Evolutionary conservation across 2,797 vertebrate species (phyloP).

Genomic region (Artibeus jamaicensis): DNA sequence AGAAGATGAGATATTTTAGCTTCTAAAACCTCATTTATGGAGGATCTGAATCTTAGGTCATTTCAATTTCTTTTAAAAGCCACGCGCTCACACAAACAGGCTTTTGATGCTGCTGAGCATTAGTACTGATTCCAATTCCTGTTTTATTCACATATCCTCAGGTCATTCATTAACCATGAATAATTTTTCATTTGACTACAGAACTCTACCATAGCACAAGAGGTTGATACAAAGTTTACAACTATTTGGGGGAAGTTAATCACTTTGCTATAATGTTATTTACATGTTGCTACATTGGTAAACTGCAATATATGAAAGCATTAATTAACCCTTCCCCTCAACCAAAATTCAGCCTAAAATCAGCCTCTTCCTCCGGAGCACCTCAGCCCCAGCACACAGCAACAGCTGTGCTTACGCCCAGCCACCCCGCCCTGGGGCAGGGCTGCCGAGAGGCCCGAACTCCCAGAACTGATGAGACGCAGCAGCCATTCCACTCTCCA

Average conservation of each 20-base stretch:
- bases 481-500: background rate
- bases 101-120: background rate
- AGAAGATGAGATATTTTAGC: background rate
- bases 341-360: background rate
- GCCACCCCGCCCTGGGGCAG: background rate
- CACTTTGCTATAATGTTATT: background rate
- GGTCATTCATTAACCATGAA: background rate
- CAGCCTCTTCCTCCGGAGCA: background rate
- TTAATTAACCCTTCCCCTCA: background rate
- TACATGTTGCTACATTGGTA: background rate
- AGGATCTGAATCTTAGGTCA: background rate
- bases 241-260: background rate
- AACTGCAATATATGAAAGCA: background rate
- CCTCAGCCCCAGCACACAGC: background rate
- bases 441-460: background rate
- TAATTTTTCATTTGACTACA: background rate
- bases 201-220: background rate
- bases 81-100: background rate
- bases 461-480: background rate
- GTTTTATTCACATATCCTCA: background rate
- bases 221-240: background rate
- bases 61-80: background rate
- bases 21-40: background rate
- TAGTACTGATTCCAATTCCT: background rate
- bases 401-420: fast-evolving